Evolutionary conservation across 1,140 invertebrate genomes (phyloP).

Genomic region (Drosophila kanapiae): DNA sequence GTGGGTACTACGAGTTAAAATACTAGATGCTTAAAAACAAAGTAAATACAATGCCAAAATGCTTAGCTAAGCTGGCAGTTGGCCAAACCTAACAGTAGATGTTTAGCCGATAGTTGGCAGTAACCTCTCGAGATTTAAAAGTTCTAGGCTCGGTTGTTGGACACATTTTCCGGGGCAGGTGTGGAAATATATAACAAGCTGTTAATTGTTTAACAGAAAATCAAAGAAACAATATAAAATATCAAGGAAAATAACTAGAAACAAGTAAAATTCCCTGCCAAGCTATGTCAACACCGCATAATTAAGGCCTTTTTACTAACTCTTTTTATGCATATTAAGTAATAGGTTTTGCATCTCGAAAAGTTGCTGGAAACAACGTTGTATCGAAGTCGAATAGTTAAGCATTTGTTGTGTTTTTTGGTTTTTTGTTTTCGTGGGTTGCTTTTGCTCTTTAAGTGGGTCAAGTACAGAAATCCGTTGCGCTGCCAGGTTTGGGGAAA

Average conservation of each 20-base stretch:
- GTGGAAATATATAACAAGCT: too few species aligned
- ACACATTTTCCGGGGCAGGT: neutral
- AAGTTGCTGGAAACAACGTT: neutral
- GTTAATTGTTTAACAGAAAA: neutral
- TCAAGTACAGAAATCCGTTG: constrained; percentile 45
- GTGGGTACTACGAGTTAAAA: constrained; percentile 52
- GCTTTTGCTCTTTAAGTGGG: constrained; percentile 4
- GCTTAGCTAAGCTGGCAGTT: constrained; percentile 34
- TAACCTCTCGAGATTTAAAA: neutral
- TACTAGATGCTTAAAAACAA: constrained; percentile 65
- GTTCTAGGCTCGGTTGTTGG: neutral
- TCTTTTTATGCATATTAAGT: constrained; percentile 1
- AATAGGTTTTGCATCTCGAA: neutral
- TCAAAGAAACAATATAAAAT: neutral
- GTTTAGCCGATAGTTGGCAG: constrained; percentile 8
- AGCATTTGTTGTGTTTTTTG: neutral
- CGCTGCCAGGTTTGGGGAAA: constrained; percentile 40
- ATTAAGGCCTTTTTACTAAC: neutral
- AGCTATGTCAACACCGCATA: neutral
- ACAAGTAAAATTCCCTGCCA: neutral
- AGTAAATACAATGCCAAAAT: constrained; percentile 75
- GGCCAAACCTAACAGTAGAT: constrained; percentile 14
- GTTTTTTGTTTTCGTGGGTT: constrained; percentile 2
- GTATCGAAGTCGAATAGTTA: constrained; percentile 8
- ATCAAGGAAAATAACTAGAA: neutral